phyloP scores from a whole-genome alignment of 2,797 vertebrate species.

The Peromyscus attwateri region DNA sequence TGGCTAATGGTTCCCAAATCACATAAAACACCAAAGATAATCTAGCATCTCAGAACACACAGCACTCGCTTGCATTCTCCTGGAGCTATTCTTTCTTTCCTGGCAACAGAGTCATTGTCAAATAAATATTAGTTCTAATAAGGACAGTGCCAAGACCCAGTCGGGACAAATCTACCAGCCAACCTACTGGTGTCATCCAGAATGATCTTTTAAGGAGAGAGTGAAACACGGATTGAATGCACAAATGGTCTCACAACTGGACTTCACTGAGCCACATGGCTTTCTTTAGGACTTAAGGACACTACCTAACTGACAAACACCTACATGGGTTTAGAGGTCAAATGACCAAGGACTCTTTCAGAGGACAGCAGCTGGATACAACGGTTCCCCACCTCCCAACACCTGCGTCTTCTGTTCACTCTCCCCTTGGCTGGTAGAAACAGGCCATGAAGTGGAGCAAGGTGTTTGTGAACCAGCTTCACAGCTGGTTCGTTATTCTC shows the following conservation, averaged over 20 bases:
- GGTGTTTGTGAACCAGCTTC: conserved; percentile 73
- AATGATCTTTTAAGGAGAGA: conserved; percentile 49
- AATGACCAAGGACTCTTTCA: background rate
- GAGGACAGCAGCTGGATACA: background rate
- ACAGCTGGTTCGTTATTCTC: conserved; percentile 70
- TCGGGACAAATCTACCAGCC: conserved; percentile 30
- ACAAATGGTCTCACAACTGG: background rate
- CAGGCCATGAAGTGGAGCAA: conserved; percentile 44
- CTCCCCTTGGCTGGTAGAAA: conserved; percentile 66
- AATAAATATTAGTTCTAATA: conserved; percentile 68
- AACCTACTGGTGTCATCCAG: background rate
- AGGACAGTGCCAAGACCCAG: conserved; percentile 47
- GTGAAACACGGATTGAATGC: background rate
- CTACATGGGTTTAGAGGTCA: conserved; percentile 12
- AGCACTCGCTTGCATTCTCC: conserved; percentile 52
- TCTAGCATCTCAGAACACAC: conserved; percentile 59
- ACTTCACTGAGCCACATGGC: background rate
- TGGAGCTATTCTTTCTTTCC: conserved; percentile 49
- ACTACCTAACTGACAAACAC: background rate
- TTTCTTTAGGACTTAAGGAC: conserved; percentile 45
- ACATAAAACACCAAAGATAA: conserved; percentile 74
- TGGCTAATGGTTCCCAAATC: conserved; percentile 67
- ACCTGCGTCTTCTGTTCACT: background rate
- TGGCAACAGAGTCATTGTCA: conserved; percentile 73
- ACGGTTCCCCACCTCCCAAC: background rate